Evolutionary conservation across 2,797 vertebrate species (phyloP), one percentile per base, ranked within the genome.

Genomic region (Botia kubotai): DNA sequence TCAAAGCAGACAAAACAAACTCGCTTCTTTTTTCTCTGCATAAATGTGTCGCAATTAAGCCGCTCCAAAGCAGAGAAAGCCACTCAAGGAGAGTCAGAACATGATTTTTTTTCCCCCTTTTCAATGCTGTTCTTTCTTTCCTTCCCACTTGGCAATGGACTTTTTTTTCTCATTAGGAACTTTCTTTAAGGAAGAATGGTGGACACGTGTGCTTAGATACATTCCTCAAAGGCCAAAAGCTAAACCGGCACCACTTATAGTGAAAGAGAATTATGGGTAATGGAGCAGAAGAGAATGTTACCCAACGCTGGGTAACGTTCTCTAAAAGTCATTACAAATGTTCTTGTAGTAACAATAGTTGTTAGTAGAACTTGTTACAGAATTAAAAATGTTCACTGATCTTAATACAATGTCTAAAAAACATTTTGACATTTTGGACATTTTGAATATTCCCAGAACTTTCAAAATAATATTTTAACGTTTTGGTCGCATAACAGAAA

Each of bases 121-220:
- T 82, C 17, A 17, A 17, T 74, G 21, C 36, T 39, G 68, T 46
- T 69, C 63, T 68, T 80, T 66, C 29, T 66, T 80, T 57, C 79
- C 83, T 80, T 57, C 77, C 84, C 75, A 76, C 87, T 87, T 89
- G 82, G 85, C 87, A 88, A 84, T 39, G 33, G 85, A 87, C 88
- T 88, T 90, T 84, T 26, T 79, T 69, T 76, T 73, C 84, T 86
- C 60, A 84, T 88, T 85, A 82, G 69, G 86, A 86, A 82, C 73
- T 81, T 87, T 72, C 67, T 80, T 89, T 84, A 88, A 87, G 86
- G 81, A 87, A 83, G 88, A 87, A 89, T 88, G 88, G 84, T 83
- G 85, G 89, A 86, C 92, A 93, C 89, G 92, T 91, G 90, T 82
- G 77, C 57, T 72, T 48, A 13, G 77, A 79, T 67, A 67, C 65